Conservation (phyloP, 1,140 invertebrate genomes). For the Sminthurides bifidus region DNA sequence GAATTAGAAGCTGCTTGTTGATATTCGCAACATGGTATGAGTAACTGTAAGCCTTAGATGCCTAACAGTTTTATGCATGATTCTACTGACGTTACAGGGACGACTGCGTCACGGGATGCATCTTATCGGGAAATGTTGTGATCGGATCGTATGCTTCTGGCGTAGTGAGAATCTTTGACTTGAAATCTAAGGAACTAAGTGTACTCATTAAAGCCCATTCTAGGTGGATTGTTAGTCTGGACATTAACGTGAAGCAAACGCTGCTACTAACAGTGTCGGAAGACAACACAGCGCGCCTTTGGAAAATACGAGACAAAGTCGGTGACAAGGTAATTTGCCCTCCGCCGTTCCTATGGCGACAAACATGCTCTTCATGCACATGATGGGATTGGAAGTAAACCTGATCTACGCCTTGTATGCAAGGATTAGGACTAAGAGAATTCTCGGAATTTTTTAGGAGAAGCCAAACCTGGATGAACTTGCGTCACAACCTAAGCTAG, state of each 20-base stretch:
- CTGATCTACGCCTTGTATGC: background rate
- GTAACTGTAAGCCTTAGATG: too few species aligned
- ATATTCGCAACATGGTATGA: background rate
- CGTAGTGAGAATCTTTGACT: conserved; percentile 13
- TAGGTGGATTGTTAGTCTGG: conserved; percentile 24
- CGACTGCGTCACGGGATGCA: conserved; percentile 17
- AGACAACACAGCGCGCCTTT: conserved; percentile 10
- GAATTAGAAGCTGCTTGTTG: background rate
- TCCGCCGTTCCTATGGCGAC: background rate
- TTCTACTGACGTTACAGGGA: conserved; percentile 4
- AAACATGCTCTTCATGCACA: background rate
- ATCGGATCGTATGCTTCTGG: conserved; percentile 19
- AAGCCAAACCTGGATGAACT: background rate
- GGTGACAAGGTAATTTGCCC: background rate
- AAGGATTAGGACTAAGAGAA: background rate
- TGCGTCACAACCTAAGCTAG: background rate
- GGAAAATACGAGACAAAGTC: conserved; percentile 1
- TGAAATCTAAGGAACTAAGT: conserved; percentile 4
- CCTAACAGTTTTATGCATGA: background rate
- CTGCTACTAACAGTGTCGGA: conserved; percentile 20
- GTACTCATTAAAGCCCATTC: conserved; percentile 19
- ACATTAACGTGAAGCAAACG: background rate
- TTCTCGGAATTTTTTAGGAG: background rate
- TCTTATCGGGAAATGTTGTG: conserved; percentile 9
- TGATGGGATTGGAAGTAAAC: background rate